Evolutionary conservation across 2,888 invertebrate species (phyloP).

Genomic region (Trissolcus japonicus): DNA sequence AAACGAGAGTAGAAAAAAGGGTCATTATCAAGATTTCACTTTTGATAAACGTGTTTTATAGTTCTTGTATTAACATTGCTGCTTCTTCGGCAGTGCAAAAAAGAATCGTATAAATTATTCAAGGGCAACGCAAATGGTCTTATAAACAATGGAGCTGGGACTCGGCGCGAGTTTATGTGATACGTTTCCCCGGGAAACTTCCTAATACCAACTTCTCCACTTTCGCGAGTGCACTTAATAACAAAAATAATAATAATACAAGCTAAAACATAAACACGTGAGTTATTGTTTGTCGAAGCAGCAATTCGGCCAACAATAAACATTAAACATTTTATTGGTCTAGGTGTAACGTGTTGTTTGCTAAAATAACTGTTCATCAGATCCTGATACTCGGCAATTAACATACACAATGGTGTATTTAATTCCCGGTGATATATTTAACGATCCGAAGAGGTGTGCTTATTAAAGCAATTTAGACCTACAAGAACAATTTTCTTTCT

Average conservation of each 20-base stretch:
- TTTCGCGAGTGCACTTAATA: constrained; percentile 14
- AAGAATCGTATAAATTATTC: too few relatives aligned
- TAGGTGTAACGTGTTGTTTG: constrained; percentile 21
- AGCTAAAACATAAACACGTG: constrained; percentile 26
- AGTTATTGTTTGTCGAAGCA: constrained; percentile 6
- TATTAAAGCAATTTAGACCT: constrained; percentile 21
- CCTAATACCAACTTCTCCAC: constrained; percentile 1
- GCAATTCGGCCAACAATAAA: constrained; percentile 27
- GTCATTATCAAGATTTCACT: too few relatives aligned
- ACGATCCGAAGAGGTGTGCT: constrained; percentile 9
- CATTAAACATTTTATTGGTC: constrained; percentile 18
- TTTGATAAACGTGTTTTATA: too few relatives aligned
- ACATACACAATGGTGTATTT: constrained; percentile 37
- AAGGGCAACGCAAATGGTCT: too few relatives aligned
- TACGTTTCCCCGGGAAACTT: neutral
- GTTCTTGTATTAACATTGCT: too few relatives aligned
- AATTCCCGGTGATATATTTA: constrained; percentile 29
- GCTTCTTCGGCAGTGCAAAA: too few relatives aligned
- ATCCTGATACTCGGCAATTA: constrained; percentile 25
- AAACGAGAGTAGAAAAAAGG: too few relatives aligned
- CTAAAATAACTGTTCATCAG: constrained; percentile 39
- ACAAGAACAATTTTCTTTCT: constrained; percentile 19
- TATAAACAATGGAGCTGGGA: too few relatives aligned
- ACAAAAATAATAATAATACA: constrained; percentile 19
- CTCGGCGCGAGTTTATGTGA: too few relatives aligned